These are phyloP conservation scores for Anhinga rufa DNA, from an alignment of 2,113 vertebrate species.

Conservation along the genomic window DNA sequence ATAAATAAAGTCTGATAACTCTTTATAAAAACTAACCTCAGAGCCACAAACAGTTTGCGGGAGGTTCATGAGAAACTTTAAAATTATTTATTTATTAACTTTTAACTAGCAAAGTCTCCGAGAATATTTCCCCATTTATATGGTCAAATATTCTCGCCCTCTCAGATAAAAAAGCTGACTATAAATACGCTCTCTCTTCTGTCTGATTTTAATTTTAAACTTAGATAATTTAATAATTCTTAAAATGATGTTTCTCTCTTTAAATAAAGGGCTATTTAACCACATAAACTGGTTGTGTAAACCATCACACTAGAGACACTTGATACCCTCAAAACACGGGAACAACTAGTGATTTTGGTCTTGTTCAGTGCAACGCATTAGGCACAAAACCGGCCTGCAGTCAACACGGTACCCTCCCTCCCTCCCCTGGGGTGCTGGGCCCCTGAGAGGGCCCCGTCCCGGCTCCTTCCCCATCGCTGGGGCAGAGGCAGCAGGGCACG, in stretches of 20 bases:
- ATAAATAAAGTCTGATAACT: slow-evolving; percentile 92
- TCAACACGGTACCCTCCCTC: not conserved
- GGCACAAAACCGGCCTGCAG: slow-evolving; percentile 67
- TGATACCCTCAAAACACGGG: slow-evolving; percentile 66
- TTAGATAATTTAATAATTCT: slow-evolving; percentile 79
- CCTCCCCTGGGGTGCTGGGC: not conserved
- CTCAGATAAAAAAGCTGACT: slow-evolving; percentile 71
- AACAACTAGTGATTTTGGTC: slow-evolving; percentile 72
- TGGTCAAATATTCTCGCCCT: slow-evolving; percentile 77
- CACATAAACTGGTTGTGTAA: slow-evolving; percentile 83
- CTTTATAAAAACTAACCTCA: slow-evolving; percentile 92
- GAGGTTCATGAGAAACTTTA: slow-evolving; percentile 85
- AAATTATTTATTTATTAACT: slow-evolving; percentile 71
- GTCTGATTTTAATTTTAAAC: slow-evolving; percentile 72
- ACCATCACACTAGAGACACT: slow-evolving; percentile 78
- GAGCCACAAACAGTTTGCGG: slow-evolving; percentile 86
- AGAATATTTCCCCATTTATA: slow-evolving; percentile 79
- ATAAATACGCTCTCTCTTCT: slow-evolving; percentile 74
- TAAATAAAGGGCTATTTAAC: slow-evolving; percentile 82
- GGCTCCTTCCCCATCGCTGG: not conserved
- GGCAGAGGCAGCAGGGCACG: not conserved
- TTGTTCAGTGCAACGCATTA: slow-evolving; percentile 85
- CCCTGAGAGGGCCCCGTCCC: not conserved
- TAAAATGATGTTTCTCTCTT: slow-evolving; percentile 77
- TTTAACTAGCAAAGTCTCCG: slow-evolving; percentile 86